Evolutionary conservation across 2,888 invertebrate species (phyloP), one percentile per base, ranked within the genome.

Genomic region (Ophraella communa): DNA sequence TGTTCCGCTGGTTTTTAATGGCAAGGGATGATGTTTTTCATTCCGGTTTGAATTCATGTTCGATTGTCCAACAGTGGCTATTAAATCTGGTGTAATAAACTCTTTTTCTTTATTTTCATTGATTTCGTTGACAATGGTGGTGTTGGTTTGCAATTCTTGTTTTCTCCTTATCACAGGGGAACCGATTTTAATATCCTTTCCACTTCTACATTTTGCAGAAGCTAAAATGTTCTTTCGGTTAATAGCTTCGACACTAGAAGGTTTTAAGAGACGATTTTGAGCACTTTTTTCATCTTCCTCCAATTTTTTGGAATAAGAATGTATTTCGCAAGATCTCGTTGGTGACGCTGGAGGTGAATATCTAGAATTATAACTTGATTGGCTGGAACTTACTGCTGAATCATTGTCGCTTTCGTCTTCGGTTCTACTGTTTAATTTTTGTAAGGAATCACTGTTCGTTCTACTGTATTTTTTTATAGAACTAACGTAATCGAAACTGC

Each of bases 191-290:
- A 88, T 84, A 79, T 92, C 91, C 73, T 89, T 87, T 5, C 93
- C 94, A 79, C 92, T 93, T 75, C 94, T 88, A 78, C 92, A 92
- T 81, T 92, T 91, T 0, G 94, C 93, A 52, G 93, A 94, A 20
- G 94, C 92, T 56, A 95, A 84, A 71, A 95, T 94, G 79, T 94
- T 94, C 81, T 93, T 91, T 57, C 94, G 87, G 80, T 94, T 94
- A 68, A 93, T 89, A 1, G 92, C 92, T 80, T 93, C 93, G 44
- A 92, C 90, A 75, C 91, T 93, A 73, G 90, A 89, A 1, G 90
- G 87, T 81, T 93, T 94, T 56, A 93, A 84, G 72, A 93, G 87
- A 72, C 92, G 86, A 73, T 84, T 87, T 82, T 85, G 77, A 24
- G 66, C 56, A 58, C 72, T 76, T 35, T 58, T 63, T 18, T 70